Evolutionary conservation across 2,888 invertebrate species (phyloP), one percentile per base, ranked within the genome.

Genomic region (Dryococelus australis): DNA sequence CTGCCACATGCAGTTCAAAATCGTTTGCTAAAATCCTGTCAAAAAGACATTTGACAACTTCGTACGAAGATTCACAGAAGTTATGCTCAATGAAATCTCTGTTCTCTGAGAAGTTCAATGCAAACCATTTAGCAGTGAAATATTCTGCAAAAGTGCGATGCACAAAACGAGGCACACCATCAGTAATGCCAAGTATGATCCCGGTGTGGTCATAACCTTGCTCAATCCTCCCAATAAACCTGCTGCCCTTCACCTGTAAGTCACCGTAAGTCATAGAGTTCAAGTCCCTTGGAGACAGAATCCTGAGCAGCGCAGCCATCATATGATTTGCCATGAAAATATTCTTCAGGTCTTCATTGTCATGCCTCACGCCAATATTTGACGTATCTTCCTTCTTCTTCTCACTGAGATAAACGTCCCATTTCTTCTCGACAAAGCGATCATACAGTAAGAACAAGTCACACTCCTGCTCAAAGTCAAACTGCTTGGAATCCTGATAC

Each of bases 91-190:
- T 28, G 28, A 87, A 88, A 9, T 65, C 24, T 53, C 35, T 16
- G 20, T 86, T 86, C 80, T 86, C 78, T 0, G n/a, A 51, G 13
- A 24, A 85, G 65, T 88, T 86, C 27, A 53, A 20, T 0, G 84
- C 85, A 20, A 88, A 86, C 87, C 88, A 88, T 20, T 53, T 28
- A 2, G 88, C 88, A 16, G 86, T 88, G 28, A 88, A 88, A 35
- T 84, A 88, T 84, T 88, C 88, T 2, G 87, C 87, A 87, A 88
- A 88, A 6, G 87, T 88, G 26, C 87, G 79, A 43, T 88, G 88
- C 16, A 88, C 53, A 53, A 88, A 88, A 3, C 83, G 47, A 35
- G 88, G 83, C 27, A 81, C 85, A 9, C 86, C 86, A 86, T 87
- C 86, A 3, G n/a, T 85, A 0, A 87, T 27, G n/a, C 84, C 26